phyloP scores from a whole-genome alignment of 2,797 vertebrate genomes.

The Phoeniculus purpureus region DNA sequence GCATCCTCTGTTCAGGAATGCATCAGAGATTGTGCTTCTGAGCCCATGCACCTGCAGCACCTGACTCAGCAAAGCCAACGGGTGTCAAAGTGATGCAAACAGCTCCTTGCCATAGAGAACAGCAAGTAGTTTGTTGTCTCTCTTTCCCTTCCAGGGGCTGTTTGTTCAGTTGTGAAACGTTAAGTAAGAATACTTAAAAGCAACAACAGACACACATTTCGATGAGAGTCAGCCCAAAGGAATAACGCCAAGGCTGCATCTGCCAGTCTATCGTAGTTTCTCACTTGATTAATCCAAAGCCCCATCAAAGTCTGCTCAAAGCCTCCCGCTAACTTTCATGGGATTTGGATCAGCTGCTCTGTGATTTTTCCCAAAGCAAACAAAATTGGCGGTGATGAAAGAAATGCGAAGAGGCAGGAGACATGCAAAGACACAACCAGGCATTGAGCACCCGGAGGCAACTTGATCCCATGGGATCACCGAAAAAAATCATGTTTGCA shows the following conservation, averaged over 20 bases:
- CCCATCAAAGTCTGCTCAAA: constrained; percentile 25
- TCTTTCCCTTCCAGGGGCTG: neutral
- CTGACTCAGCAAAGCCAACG: neutral
- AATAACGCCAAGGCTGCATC: neutral
- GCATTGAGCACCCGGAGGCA: neutral
- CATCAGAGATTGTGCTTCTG: neutral
- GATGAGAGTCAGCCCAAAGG: neutral
- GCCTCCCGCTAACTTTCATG: neutral
- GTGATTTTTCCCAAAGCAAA: constrained; percentile 3
- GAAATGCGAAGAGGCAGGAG: neutral
- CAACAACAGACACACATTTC: neutral
- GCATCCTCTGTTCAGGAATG: neutral
- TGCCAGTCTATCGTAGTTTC: neutral
- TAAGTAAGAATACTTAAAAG: neutral
- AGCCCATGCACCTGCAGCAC: neutral
- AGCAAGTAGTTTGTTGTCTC: neutral
- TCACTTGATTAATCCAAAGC: neutral
- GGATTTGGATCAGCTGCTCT: neutral
- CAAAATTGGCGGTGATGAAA: neutral
- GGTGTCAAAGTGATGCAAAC: neutral
- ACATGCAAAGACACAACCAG: neutral
- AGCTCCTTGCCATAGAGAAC: neutral
- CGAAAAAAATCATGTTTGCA: neutral
- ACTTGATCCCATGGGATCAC: neutral
- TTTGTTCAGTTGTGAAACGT: neutral